Base-by-base conservation (phyloP, 2,797 vertebrate species). In the Rhadinocentrus ornatus region DNA sequence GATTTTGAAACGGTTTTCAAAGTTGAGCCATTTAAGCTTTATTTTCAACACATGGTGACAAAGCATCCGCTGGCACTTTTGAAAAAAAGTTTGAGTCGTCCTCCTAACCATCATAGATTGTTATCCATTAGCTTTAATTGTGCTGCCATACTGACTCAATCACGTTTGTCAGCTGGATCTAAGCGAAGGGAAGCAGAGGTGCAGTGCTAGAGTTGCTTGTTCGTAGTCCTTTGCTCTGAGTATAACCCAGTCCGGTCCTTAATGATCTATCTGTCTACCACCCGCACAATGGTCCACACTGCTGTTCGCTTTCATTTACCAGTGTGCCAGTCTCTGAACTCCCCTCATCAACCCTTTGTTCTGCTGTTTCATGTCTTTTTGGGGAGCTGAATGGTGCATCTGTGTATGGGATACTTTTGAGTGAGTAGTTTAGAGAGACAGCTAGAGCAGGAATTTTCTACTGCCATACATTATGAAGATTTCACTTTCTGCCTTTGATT, bases 401-500 rank as follows among this genome's bases (percentile, higher is more conserved):
- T 90, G 90, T 91, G 88, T 92, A 92, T 81, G 85, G 89, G 89
- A 93, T 92, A 92, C 89, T 93, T 93, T 88, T 88, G 92, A 92
- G 89, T 84, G 66, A 83, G 75, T 60, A 86, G 75, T 80, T 83
- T 78, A 82, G 90, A 89, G 71, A 86, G 88, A 84, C 78, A 82
- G 88, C 74, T 15, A 68, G 78, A 89, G 86, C 75, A 73, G 85
- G 85, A 85, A 80, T 89, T 88, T 90, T 89, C 82, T 78, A 77
- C 75, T 61, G 86, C 88, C 86, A 91, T 91, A 90, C 90, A 92
- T 95, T 95, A 95, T 95, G 93, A 95, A 95, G 94, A 95, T 94
- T 95, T 94, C 91, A 94, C 93, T 95, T 93, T 90, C 88, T 86
- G 77, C 86, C 93, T 95, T 95, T 95, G 94, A 95, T 95, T 95